A percentile compares a stretch with the other conserved stretches of the same genome.
These are phyloP conservation scores for Alces alces DNA, from an alignment of 2,113 vertebrate species.

Conservation along the genomic window DNA sequence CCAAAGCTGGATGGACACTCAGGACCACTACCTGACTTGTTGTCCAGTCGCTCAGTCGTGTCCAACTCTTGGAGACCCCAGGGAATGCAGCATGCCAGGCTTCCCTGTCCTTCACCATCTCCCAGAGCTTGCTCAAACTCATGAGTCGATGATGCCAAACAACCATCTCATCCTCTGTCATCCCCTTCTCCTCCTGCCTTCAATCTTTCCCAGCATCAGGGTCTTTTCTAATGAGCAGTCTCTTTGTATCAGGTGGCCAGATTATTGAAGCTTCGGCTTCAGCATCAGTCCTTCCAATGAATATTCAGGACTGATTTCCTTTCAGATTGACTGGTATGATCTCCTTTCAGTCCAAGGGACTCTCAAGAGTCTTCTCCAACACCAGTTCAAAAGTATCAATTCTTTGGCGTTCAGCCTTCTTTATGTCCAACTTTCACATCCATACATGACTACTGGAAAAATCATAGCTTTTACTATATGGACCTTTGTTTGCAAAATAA, in stretches of 20 bases:
- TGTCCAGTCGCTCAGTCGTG: fast-evolving
- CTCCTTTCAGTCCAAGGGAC: neutral
- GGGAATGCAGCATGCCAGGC: neutral
- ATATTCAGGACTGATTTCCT: neutral
- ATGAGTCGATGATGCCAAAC: neutral
- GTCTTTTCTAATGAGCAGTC: neutral
- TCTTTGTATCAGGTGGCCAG: neutral
- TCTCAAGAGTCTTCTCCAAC: neutral
- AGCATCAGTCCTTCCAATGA: neutral
- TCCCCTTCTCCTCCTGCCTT: neutral
- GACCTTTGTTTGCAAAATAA: neutral
- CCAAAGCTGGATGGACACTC: neutral
- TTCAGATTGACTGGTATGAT: neutral
- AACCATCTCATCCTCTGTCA: neutral
- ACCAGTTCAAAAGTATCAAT: neutral
- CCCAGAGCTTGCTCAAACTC: neutral
- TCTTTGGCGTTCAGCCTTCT: neutral
- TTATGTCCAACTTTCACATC: neutral
- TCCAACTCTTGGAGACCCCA: neutral
- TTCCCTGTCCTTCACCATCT: neutral
- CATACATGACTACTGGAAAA: neutral
- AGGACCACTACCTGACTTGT: fast-evolving
- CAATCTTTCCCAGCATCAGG: neutral
- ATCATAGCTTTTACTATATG: neutral
- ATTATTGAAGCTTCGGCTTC: neutral